Percentiles rank a stretch among this genome's conserved stretches.
phyloP scores from a whole-genome alignment of 2,888 invertebrate species.

The Argyresthia albistria region DNA sequence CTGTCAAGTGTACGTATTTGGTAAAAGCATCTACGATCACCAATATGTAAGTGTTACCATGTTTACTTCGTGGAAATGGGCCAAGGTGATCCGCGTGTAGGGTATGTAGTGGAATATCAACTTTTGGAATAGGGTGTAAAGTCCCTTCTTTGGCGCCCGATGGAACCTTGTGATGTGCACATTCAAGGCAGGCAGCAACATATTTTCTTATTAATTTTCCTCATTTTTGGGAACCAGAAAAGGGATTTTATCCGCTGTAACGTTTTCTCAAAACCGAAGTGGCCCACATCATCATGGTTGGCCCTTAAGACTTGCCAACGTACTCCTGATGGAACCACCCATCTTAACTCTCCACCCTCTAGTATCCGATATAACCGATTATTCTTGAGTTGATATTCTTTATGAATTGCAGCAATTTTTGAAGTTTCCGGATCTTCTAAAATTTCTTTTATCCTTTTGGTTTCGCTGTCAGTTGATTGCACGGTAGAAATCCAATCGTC shows the following conservation, averaged over 20 bases:
- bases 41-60: constrained; percentile 4
- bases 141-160: constrained; percentile 2
- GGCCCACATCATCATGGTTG: constrained; percentile 15
- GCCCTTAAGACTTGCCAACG: constrained; percentile 13
- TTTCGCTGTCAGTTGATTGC: constrained; percentile 4
- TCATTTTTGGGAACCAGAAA: constrained; percentile 13
- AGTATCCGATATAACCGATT: neutral
- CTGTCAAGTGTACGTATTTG: constrained; percentile 4
- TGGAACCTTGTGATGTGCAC: constrained; percentile 4
- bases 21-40: constrained; percentile 6
- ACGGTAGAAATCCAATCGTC: constrained; percentile 7
- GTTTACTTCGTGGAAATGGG: constrained; percentile 2
- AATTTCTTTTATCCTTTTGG: constrained; percentile 1
- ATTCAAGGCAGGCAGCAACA: neutral
- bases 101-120: constrained; percentile 9
- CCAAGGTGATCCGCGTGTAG: constrained; percentile 10
- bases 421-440: constrained; percentile 2
- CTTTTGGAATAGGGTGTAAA: constrained; percentile 8
- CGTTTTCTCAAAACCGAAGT: constrained; percentile 16
- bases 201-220: too few relatives aligned
- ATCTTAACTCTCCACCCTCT: constrained; percentile 1
- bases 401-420: neutral
- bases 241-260: constrained; percentile 6
- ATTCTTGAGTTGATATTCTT: constrained; percentile 1
- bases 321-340: constrained; percentile 14